A percentile compares a stretch with the other conserved stretches of the same genome.
phyloP scores from a whole-genome alignment of 2,888 invertebrate species.

The Homarus gammarus region DNA sequence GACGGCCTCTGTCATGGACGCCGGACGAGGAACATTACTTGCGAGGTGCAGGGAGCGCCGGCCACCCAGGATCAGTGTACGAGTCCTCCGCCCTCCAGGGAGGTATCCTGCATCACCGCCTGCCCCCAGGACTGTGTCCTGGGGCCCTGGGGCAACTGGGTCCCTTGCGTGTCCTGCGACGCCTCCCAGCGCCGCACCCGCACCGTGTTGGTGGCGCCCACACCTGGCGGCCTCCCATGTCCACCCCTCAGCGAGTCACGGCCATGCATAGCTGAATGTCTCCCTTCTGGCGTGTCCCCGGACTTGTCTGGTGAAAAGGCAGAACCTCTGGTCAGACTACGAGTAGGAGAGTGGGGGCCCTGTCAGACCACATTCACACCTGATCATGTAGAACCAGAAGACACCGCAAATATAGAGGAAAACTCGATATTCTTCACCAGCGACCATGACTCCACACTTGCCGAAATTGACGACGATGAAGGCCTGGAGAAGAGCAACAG shows the following conservation, averaged over 20 bases:
- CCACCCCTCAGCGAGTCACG: constrained; percentile 83
- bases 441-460: constrained; percentile 62
- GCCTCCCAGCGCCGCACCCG: constrained; percentile 82
- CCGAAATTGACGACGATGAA: constrained; percentile 63
- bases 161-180: constrained; percentile 77
- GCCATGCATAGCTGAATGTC: constrained; percentile 79
- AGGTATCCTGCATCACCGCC: constrained; percentile 50
- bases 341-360: constrained; percentile 78
- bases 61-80: constrained; percentile 45
- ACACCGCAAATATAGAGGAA: neutral
- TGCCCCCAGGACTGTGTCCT: constrained; percentile 78
- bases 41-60: constrained; percentile 29
- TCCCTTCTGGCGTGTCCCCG: constrained; percentile 15
- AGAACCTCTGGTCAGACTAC: constrained; percentile 58
- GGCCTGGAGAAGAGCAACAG: neutral
- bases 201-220: constrained; percentile 81
- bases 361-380: constrained; percentile 76
- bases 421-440: constrained; percentile 62
- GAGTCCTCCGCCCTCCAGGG: constrained; percentile 39
- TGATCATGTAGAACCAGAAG: neutral
- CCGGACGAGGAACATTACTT: constrained; percentile 43
- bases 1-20: constrained; percentile 66
- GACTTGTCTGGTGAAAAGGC: constrained; percentile 3
- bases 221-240: constrained; percentile 81
- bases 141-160: constrained; percentile 78